Conservation (phyloP, 1,140 invertebrate genomes). For the Drosophila albomicans region DNA sequence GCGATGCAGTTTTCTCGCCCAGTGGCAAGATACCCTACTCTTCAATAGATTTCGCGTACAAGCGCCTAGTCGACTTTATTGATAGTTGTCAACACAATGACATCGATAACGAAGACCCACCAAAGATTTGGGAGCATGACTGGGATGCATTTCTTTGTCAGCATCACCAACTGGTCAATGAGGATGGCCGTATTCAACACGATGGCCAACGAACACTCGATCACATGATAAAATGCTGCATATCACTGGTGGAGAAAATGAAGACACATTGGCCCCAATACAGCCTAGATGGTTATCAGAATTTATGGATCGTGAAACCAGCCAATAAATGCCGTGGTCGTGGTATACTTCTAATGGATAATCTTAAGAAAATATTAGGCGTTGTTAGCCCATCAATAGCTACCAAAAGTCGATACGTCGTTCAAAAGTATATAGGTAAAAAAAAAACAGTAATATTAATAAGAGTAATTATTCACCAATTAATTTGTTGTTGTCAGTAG, state of each 20-base stretch:
- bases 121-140: conserved; percentile 91
- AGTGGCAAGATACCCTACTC: conserved; percentile 90
- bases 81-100: conserved; percentile 92
- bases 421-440: conserved; percentile 97
- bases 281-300: conserved; percentile 92
- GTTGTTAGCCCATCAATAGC: conserved; percentile 87
- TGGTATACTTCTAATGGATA: conserved; percentile 95
- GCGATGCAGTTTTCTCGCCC: conserved; percentile 86
- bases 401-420: conserved; percentile 93
- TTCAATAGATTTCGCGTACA: conserved; percentile 92
- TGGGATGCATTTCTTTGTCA: conserved; percentile 94
- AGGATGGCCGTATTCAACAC: conserved; percentile 85
- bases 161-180: conserved; percentile 90
- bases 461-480: too few relatives aligned
- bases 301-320: conserved; percentile 98
- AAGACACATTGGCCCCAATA: conserved; percentile 91
- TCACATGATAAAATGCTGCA: conserved; percentile 83
- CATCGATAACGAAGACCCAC: conserved; percentile 91
- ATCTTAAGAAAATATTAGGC: conserved; percentile 93
- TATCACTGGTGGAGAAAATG: conserved; percentile 85
- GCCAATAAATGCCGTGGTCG: conserved; percentile 96
- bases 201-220: conserved; percentile 72
- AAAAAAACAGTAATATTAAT: too few relatives aligned
- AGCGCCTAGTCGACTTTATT: conserved; percentile 91
- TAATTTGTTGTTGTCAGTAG: too few relatives aligned